These are phyloP conservation scores for Iselma pallidipennis DNA, from an alignment of 2,888 invertebrate species.

Conservation along the genomic window DNA sequence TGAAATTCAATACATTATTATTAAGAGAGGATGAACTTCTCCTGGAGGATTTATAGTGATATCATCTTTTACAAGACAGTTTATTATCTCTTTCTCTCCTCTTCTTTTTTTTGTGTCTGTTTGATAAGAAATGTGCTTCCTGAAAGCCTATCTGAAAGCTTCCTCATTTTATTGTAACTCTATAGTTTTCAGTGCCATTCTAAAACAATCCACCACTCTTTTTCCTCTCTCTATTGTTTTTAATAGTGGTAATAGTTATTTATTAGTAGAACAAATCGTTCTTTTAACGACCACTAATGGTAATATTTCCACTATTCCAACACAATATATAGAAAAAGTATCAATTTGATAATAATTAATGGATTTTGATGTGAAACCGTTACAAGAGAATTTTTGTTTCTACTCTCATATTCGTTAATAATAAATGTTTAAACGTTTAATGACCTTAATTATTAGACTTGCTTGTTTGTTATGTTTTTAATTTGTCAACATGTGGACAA, in stretches of 20 bases:
- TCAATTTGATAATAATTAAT: too few species aligned
- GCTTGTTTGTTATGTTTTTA: not conserved
- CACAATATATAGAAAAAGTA: too few species aligned
- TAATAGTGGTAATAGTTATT: not conserved
- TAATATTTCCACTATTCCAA: not conserved
- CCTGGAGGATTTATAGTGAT: not conserved
- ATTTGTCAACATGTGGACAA: not conserved
- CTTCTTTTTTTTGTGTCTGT: not conserved
- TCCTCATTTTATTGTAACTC: not conserved
- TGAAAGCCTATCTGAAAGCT: not conserved
- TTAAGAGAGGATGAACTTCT: not conserved
- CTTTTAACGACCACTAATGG: not conserved
- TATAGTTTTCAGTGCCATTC: not conserved
- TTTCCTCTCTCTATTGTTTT: not conserved
- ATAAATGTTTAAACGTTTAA: not conserved
- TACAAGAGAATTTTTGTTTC: too few species aligned
- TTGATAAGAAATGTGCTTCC: not conserved
- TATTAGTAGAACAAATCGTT: not conserved
- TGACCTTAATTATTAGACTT: not conserved
- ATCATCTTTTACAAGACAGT: not conserved
- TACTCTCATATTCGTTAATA: not conserved
- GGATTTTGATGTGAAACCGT: too few species aligned
- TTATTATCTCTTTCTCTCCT: too few species aligned
- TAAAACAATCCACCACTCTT: not conserved
- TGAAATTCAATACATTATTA: constrained; percentile 5